Evolutionary conservation across 2,888 invertebrate genomes (phyloP).

Genomic region (Diplazon laetatorius): DNA sequence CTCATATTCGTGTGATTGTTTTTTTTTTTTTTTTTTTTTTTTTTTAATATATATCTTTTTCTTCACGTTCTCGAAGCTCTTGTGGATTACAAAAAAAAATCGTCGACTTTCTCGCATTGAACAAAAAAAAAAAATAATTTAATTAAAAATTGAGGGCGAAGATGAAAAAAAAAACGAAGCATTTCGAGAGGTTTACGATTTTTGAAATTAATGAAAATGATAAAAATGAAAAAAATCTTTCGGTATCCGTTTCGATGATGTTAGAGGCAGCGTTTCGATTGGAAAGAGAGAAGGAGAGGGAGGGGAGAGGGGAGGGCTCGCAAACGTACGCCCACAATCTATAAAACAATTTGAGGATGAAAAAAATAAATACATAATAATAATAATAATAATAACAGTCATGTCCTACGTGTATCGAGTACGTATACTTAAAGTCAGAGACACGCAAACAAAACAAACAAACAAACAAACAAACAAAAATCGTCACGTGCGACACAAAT

Average conservation of each 20-base stretch:
- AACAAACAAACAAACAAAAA: no score
- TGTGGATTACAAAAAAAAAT: not conserved
- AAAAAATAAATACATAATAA: not conserved
- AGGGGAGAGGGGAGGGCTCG: no score
- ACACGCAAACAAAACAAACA: no score
- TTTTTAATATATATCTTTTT: conserved; percentile 39
- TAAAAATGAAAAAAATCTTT: conserved; percentile 13
- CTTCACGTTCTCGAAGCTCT: conserved; percentile 2
- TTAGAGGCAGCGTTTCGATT: conserved; percentile 9
- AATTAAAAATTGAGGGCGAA: no score
- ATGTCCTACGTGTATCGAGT: conserved; percentile 24
- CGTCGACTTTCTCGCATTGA: no score
- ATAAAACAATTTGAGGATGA: not conserved
- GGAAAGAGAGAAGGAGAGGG: no score
- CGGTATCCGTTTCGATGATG: conserved; percentile 2
- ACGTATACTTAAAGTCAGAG: conserved; percentile 52
- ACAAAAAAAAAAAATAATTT: no score
- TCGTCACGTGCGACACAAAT: no score
- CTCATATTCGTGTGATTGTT: not conserved
- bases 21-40: conserved; percentile 2
- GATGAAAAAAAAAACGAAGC: no score
- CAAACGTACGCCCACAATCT: conserved; percentile 1
- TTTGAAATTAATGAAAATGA: not conserved
- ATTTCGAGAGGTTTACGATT: not conserved
- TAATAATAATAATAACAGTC: not conserved